phyloP scores from a whole-genome alignment of 2,888 invertebrate genomes.

The Patella ulyssiponensis region DNA sequence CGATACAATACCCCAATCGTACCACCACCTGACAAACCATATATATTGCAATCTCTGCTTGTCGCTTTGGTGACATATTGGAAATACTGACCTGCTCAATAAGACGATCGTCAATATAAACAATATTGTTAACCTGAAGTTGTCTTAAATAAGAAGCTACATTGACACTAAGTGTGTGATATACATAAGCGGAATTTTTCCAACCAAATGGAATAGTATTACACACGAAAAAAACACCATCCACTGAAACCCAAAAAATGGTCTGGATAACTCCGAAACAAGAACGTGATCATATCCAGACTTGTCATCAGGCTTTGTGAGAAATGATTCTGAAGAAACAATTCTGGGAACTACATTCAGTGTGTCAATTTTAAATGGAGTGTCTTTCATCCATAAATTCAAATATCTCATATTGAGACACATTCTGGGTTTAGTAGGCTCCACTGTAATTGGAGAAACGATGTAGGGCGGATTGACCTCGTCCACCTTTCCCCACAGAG shows the following conservation, averaged over 20 bases:
- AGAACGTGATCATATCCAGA: not conserved
- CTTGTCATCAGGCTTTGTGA: not conserved
- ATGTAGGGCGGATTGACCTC: not conserved
- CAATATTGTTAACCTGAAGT: not conserved
- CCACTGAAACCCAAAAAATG: not conserved
- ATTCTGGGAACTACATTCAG: not conserved
- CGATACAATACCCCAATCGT: conserved; percentile 2
- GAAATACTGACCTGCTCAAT: not conserved
- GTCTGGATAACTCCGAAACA: not conserved
- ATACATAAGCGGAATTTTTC: not conserved
- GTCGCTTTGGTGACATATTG: not conserved
- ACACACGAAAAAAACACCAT: not conserved
- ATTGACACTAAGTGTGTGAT: not conserved
- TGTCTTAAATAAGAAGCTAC: not conserved
- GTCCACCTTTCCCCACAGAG: not conserved
- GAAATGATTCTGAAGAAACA: not conserved
- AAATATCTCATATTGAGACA: not conserved
- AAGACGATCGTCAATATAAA: not conserved
- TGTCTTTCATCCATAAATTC: not conserved
- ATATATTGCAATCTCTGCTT: not conserved
- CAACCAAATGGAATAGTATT: conserved; percentile 2
- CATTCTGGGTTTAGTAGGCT: not conserved
- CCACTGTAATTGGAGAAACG: not conserved
- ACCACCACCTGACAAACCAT: not conserved
- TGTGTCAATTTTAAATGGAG: not conserved